Conservation (phyloP, 2,113 vertebrate species). For the Eptesicus fuscus region DNA sequence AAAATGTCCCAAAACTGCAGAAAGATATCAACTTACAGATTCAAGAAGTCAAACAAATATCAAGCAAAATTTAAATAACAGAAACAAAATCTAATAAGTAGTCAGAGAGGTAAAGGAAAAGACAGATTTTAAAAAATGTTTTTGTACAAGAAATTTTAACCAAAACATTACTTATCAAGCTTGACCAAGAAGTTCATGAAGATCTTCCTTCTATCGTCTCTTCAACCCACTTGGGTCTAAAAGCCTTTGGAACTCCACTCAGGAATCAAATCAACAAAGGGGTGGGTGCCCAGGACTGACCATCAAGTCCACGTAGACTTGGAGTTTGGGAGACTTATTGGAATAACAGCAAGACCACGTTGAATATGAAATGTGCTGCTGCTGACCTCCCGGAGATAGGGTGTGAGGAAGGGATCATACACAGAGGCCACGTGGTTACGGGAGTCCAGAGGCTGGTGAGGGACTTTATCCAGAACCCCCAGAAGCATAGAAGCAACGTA, state of each 20-base stretch:
- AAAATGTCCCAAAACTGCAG: background rate
- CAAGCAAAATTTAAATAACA: background rate
- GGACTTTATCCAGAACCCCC: background rate
- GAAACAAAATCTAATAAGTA: too few relatives aligned
- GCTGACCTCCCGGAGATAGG: background rate
- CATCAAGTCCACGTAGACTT: background rate
- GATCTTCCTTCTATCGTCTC: background rate
- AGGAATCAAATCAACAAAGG: background rate
- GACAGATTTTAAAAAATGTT: too few relatives aligned
- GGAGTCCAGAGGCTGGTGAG: background rate
- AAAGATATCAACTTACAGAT: background rate
- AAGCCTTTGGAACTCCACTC: background rate
- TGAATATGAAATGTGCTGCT: background rate
- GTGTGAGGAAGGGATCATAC: background rate
- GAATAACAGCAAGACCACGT: background rate
- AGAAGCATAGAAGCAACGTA: background rate
- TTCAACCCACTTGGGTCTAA: background rate
- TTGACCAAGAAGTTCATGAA: background rate
- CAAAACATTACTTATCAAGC: background rate
- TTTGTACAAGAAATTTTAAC: too few relatives aligned
- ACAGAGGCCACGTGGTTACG: background rate
- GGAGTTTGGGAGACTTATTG: background rate
- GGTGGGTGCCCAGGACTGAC: background rate
- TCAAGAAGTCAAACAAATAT: background rate
- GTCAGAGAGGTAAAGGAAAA: too few relatives aligned